Evolutionary conservation across 2,113 vertebrate species (phyloP).

Genomic region (Isurus oxyrinchus): DNA sequence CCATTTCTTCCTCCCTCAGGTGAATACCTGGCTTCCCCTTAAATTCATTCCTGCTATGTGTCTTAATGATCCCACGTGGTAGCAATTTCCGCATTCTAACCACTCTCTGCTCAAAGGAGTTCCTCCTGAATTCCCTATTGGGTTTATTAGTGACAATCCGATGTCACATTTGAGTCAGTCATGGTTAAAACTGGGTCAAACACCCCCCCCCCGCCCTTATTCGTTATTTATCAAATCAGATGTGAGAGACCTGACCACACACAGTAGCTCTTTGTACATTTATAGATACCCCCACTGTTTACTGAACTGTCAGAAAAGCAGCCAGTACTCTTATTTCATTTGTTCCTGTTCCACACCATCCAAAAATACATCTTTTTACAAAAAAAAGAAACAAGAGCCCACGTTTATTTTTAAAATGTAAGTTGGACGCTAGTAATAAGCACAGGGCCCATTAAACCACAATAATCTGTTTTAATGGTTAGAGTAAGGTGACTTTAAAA

Average conservation of each 20-base stretch:
- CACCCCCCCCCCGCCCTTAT: background rate
- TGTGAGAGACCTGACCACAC: background rate
- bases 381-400: background rate
- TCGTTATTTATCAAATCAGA: background rate
- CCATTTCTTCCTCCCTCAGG: background rate
- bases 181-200: background rate
- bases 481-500: too few relatives aligned
- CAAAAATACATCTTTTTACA: background rate
- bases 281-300: background rate
- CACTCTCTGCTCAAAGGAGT: background rate
- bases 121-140: background rate
- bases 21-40: background rate
- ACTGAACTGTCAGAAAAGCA: background rate
- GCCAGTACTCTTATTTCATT: background rate
- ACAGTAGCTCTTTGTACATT: background rate
- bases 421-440: background rate
- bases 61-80: background rate
- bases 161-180: background rate
- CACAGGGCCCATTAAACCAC: background rate
- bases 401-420: background rate
- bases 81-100: background rate
- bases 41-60: background rate
- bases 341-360: background rate
- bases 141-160: background rate
- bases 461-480: background rate